Base-by-base conservation (phyloP, 2,888 invertebrate genomes). In the Drosophila hamatofila region DNA sequence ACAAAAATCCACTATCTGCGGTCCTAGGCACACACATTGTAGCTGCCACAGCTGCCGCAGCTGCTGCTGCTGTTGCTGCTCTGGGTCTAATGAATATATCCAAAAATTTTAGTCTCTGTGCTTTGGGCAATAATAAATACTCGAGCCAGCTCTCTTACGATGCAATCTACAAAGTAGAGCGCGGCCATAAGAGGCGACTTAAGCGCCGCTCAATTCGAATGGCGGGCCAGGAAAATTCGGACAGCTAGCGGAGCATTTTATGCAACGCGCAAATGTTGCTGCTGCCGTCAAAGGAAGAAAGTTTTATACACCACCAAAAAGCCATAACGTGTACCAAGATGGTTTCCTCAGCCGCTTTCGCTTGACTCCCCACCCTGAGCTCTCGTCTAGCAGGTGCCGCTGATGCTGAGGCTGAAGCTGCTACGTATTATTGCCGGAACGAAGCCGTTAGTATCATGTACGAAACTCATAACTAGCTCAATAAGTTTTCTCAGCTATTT, bases 391-490 rank as follows among this genome's bases (percentile, higher is more conserved):
- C 75, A 72, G 75, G 61, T 75, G 83, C 72, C 27, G 56, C 62
- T n/a, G 35, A 35, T 4, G 12, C 35, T 6, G 16, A 16, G 39
- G 9, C 37, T 16, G 57, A 42, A 51, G 62, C 59, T 46, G 65
- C 62, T 14, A 58, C 64, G 80, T 87, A 86, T 87, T 85, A 85
- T 87, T 88, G 83, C 83, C 56, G 61, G 55, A 62, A 71, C 65
- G 71, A 52, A 67, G 74, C 75, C 77, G 84, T 88, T 85, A 86
- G 86, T 88, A 80, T 83, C 86, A 89, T 86, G 88, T 86, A 89
- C 85, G 79, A 75, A 85, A 86, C 84, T 86, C 86, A 87, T 87
- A 87, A 87, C 86, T 87, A 88, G 88, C 86, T 87, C 86, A 87
- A 87, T 89, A 87, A 89, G 89, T 87, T 87, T 88, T 65, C 83